Evolutionary conservation across 2,797 vertebrate species (phyloP), one percentile per base, ranked within the genome.

Genomic region (Gymnothorax reevesii): DNA sequence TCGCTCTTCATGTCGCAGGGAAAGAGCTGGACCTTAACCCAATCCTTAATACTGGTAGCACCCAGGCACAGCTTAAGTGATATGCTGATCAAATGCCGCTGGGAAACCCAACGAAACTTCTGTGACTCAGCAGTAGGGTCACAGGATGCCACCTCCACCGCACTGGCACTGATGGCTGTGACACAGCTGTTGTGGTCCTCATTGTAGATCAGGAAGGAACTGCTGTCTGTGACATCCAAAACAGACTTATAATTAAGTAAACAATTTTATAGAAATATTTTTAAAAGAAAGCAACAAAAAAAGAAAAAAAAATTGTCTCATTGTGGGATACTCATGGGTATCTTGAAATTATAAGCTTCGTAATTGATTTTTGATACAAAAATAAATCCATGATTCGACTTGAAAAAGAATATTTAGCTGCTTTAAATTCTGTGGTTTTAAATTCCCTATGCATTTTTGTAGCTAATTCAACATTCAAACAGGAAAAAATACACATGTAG

Each of bases 91-190:
- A 99, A 3, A 62, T 97, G 97, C 1, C 92, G 94, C 54, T 95
- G 91, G 0, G 98, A 99, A 86, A 97, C 96, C 98, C 98, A 99
- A 66, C 96, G 96, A 91, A 99, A 99, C 89, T 96, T 96, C 90
- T 99, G 98, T 0, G 95, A 90, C 22, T 96, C 94, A 15, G 89
- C 94, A 20, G 90, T 93, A 2, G 94, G 96, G 85, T 97, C 82
- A 0, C 98, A 99, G 0, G 3, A 0, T 0, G 93, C 92, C 0
- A 94, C 87, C 2, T 95, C 96, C 25, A 98, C 82, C 0, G 92
- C 92, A n/a, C 88, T 94, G 84, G 97, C 88, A 12, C 89, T 95
- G 4, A 94, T 82, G 66, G 92, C 96, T 83, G 91, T 92, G 52
- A 98, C 91, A 75, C 98, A 99, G 91, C 94, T 96, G 86, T 96